phyloP scores from a whole-genome alignment of 1,140 invertebrate genomes.

The Meloidogyne exigua region DNA sequence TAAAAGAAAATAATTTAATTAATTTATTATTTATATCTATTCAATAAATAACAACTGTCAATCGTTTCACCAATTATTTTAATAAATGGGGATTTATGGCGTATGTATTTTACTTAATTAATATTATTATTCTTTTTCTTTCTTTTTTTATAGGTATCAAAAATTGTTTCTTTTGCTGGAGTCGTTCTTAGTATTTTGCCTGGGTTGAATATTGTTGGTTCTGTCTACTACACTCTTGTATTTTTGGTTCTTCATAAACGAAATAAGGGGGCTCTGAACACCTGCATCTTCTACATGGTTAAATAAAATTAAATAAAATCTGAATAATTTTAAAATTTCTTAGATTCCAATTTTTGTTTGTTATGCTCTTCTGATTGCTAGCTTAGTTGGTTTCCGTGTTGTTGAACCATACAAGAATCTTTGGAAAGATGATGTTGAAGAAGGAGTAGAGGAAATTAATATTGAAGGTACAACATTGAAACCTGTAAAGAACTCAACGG shows the following conservation, averaged over 20 bases:
- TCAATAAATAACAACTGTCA: neutral
- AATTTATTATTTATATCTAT: no score
- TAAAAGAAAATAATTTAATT: no score
- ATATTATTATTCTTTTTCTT: neutral
- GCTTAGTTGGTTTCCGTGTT: neutral
- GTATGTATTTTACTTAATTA: neutral
- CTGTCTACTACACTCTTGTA: neutral
- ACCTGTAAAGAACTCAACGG: neutral
- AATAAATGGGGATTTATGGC: neutral
- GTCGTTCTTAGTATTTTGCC: neutral
- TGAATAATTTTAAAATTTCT: neutral
- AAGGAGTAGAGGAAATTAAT: neutral
- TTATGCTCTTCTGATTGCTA: neutral
- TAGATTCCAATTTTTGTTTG: neutral
- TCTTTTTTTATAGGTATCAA: neutral
- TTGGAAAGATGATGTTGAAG: neutral
- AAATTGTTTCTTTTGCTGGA: neutral
- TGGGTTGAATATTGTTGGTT: neutral
- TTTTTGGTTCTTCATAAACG: neutral
- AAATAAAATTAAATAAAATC: neutral
- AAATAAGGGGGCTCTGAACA: neutral
- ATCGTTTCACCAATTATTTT: neutral
- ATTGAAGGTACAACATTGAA: neutral
- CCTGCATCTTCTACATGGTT: neutral
- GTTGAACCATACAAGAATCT: conserved; percentile 4